Evolutionary conservation across 2,113 vertebrate species (phyloP), one percentile per base, ranked within the genome.

Genomic region (Phalacrocorax pelagicus): DNA sequence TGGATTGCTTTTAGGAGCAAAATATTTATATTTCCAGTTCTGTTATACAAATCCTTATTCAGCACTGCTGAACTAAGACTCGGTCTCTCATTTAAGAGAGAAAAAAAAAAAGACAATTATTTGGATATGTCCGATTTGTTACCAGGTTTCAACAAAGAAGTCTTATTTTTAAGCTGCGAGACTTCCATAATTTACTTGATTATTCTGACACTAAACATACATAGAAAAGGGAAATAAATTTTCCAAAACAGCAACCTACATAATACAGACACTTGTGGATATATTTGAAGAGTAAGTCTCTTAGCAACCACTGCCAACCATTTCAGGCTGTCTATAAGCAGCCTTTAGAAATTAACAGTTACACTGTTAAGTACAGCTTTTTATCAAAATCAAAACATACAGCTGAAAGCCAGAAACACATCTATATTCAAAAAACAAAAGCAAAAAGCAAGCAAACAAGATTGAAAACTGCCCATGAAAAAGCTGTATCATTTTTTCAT

Each of bases 221-320:
- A 86, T 4, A 88, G 88, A 95, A 97, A 97, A 86, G 88, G 90
- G 74, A 98, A 97, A 94, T 86, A 97, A 92, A 96, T 97, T 95
- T 96, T 96, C 92, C 92, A 97, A 96, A 97, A 97, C 71, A 97
- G 96, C 93, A 94, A 92, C 96, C 95, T 97, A 90, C 70, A 94
- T 96, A 97, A 95, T 86, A 96, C 58, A 93, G 95, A 97, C 94
- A 96, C 87, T 97, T 94, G 92, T 75, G 65, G 84, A 82, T 96
- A 96, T 92, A 97, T 96, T 92, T 97, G 94, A 97, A 96, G 69
- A 92, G 70, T 96, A 95, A 89, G 97, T 98, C 94, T 98, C 98
- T 97, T 98, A 98, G 98, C 98, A 98, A 98, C 98, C 94, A 96
- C 54, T 88, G 96, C 94, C 95, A 95, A 94, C 96, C 94, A 95